A percentile compares a stretch with the other conserved stretches of the same genome.
Conservation (phyloP, 2,797 vertebrate species). For the Poecilia velifera region DNA sequence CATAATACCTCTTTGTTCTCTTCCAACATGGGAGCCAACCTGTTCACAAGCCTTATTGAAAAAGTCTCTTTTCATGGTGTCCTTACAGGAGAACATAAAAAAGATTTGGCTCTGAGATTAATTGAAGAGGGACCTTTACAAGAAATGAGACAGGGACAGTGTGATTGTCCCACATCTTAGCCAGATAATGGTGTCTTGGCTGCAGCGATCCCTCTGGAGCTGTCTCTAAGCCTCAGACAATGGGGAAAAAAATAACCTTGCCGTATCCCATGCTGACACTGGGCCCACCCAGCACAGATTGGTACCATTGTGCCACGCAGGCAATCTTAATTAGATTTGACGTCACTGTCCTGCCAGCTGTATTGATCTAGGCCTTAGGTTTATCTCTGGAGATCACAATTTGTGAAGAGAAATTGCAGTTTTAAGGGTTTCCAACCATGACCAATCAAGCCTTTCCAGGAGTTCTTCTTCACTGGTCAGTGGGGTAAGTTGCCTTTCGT, state of each 20-base stretch:
- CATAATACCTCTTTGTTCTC: conserved; percentile 69
- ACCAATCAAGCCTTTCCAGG: conserved; percentile 50
- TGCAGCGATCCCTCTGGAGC: conserved; percentile 68
- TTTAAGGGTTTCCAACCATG: conserved; percentile 54
- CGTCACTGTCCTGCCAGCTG: conserved; percentile 61
- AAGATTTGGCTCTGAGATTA: conserved; percentile 77
- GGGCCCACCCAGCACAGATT: conserved; percentile 72
- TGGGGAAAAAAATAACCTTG: conserved; percentile 72
- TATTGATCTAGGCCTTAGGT: conserved; percentile 62
- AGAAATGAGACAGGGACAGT: conserved; percentile 66
- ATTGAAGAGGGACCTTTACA: conserved; percentile 75
- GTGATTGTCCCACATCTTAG: conserved; percentile 71
- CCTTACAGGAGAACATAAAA: conserved; percentile 63
- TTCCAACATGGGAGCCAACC: conserved; percentile 56
- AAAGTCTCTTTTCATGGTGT: conserved; percentile 62
- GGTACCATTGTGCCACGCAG: conserved; percentile 66
- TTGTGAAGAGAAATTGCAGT: conserved; percentile 53
- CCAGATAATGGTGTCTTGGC: conserved; percentile 77
- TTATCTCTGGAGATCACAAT: conserved; percentile 68
- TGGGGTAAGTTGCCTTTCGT: conserved; percentile 20
- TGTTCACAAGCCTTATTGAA: conserved; percentile 62
- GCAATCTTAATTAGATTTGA: conserved; percentile 82
- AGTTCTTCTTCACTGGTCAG: conserved; percentile 32
- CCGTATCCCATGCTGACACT: conserved; percentile 54
- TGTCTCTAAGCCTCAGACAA: conserved; percentile 78